Evolutionary conservation across 1,140 invertebrate species (phyloP).

Genomic region (Wiebesia pumilae): DNA sequence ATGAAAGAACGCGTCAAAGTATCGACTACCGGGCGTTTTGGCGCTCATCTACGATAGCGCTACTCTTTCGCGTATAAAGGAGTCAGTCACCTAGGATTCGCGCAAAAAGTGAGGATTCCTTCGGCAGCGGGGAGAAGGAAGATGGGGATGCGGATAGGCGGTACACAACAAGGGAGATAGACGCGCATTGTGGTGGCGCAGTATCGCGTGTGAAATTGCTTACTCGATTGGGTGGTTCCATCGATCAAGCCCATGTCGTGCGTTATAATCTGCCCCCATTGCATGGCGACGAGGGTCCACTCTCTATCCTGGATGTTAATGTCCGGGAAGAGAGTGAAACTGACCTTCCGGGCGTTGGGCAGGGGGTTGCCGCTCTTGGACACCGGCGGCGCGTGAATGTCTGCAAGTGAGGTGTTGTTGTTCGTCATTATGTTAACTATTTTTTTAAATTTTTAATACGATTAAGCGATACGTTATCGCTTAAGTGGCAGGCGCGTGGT

Average conservation of each 20-base stretch:
- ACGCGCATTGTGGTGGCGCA: too few relatives aligned
- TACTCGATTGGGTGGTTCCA: slow-evolving; percentile 82
- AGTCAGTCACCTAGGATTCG: not conserved
- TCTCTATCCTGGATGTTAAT: slow-evolving; percentile 79
- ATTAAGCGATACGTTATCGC: slow-evolving; percentile 7
- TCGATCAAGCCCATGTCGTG: slow-evolving; percentile 89
- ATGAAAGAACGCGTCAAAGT: slow-evolving; percentile 9
- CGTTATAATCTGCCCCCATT: slow-evolving; percentile 91
- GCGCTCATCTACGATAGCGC: not conserved
- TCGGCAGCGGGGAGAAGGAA: not conserved
- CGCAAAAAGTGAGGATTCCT: not conserved
- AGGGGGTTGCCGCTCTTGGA: slow-evolving; percentile 79
- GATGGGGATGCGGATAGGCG: not conserved
- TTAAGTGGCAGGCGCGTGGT: not conserved
- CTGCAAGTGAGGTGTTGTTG: slow-evolving; percentile 65
- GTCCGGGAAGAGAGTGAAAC: slow-evolving; percentile 81
- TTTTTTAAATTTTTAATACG: not conserved
- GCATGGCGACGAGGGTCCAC: slow-evolving; percentile 87
- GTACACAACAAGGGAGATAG: not conserved
- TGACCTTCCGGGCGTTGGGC: slow-evolving; percentile 83
- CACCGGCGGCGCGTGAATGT: slow-evolving; percentile 79
- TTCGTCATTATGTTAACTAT: not conserved
- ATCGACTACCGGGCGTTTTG: not conserved
- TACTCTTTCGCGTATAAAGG: not conserved
- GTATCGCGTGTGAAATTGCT: slow-evolving; percentile 65